phyloP scores from a whole-genome alignment of 2,888 invertebrate genomes.

The Tinea trinotella region DNA sequence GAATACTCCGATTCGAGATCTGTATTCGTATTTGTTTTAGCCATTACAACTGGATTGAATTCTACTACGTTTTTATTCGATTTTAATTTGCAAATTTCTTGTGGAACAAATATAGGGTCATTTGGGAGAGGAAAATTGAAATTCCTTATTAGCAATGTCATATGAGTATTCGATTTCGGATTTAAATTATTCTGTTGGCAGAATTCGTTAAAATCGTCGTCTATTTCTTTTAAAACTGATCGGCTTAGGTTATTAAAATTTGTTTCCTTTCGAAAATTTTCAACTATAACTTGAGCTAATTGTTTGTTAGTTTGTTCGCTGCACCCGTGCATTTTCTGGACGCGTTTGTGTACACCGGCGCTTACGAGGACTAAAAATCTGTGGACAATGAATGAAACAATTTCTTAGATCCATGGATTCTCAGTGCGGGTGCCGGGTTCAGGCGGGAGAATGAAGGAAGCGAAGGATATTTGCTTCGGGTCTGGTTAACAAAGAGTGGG shows the following conservation, averaged over 20 bases:
- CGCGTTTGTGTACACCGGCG: conserved; percentile 85
- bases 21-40: conserved; percentile 57
- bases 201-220: conserved; percentile 85
- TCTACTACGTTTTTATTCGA: conserved; percentile 54
- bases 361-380: conserved; percentile 89
- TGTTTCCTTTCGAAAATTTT: conserved; percentile 85
- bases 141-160: conserved; percentile 87
- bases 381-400: conserved; percentile 29
- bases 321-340: conserved; percentile 81
- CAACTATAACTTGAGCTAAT: conserved; percentile 83
- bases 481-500: too few relatives aligned
- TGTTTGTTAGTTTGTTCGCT: conserved; percentile 86
- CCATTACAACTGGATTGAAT: conserved; percentile 76
- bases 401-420: too few relatives aligned
- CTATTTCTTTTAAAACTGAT: conserved; percentile 87
- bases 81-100: conserved; percentile 26
- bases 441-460: too few relatives aligned
- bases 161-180: conserved; percentile 82
- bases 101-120: conserved; percentile 39
- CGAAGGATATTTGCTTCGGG: too few relatives aligned
- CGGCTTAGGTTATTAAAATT: conserved; percentile 88
- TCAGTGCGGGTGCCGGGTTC: too few relatives aligned
- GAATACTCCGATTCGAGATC: conserved; percentile 61
- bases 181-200: conserved; percentile 73
- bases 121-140: conserved; percentile 85